Base-by-base conservation (phyloP, 2,113 vertebrate genomes). In the Globicephala melas region DNA sequence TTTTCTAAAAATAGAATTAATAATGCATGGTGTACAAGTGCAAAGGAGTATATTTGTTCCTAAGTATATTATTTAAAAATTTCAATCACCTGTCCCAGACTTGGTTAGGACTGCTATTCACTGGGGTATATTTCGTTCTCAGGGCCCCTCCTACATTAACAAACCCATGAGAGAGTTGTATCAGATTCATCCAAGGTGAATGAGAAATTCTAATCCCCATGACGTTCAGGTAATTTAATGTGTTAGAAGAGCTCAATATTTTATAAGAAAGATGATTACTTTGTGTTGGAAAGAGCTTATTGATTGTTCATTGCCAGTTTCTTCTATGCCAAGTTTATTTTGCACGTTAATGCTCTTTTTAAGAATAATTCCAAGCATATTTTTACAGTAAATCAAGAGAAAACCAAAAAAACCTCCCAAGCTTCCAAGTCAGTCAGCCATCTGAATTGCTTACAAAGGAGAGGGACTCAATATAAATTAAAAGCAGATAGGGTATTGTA, bases 211-310 rank as follows among this genome's bases (percentile, higher is more conserved):
- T 65, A 89, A 96, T 88, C 23, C 26, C 31, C 76, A 33, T 76
- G 47, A 47, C 36, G 55, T 73, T 82, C 58, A 63, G 50, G 36
- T 80, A 94, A 97, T 94, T 96, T 87, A 77, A n/a, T 89, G 18
- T 96, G 33, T 55, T 95, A 73, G 81, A 80, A 77, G 38, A 85
- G 50, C 10, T 82, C 53, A 71, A 9, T 25, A 74, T 80, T 93
- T 95, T 85, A 67, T 89, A 93, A 65, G 77, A 88, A 93, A 91
- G 86, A 93, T 93, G 36, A 95, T 97, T 97, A 36, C 50, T 76
- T 96, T 71, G 38, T 94, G 26, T 93, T 67, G 63, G 36, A 25
- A 96, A 67, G 31, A 94, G 3, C 41, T 58, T 15, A n/a, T 44
- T 82, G 44, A 96, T 79, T 89, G 11, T 62, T 96, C 41, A 84